These are phyloP conservation scores for Palloptera scutellata DNA, from an alignment of 2,888 invertebrate species.

Conservation along the genomic window DNA sequence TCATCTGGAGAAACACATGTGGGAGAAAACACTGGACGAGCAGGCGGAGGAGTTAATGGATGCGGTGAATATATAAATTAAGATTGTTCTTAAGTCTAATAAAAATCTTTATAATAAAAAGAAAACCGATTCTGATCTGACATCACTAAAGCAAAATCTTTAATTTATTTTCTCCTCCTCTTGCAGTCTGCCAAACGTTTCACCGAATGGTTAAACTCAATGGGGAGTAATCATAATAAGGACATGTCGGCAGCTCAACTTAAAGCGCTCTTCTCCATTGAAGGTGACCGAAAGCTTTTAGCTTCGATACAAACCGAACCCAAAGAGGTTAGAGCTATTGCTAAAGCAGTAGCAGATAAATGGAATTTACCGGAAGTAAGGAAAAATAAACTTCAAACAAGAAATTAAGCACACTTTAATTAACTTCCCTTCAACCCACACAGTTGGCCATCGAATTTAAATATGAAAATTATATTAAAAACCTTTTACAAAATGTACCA, in stretches of 20 bases:
- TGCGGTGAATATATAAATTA: slow-evolving; percentile 48
- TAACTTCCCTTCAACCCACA: slow-evolving; percentile 11
- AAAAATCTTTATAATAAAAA: no score
- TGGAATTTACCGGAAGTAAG: slow-evolving; percentile 60
- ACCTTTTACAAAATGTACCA: slow-evolving; percentile 43
- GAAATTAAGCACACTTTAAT: slow-evolving; percentile 2
- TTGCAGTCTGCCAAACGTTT: slow-evolving; percentile 59
- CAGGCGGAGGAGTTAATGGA: slow-evolving; percentile 63
- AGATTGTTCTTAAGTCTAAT: no score
- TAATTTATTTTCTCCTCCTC: neutral
- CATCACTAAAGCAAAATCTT: no score
- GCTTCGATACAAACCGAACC: slow-evolving; percentile 60
- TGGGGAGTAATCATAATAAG: slow-evolving; percentile 53
- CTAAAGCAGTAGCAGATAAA: slow-evolving; percentile 58
- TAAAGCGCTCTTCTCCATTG: slow-evolving; percentile 61
- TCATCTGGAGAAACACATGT: slow-evolving; percentile 46
- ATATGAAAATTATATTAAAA: slow-evolving; percentile 54
- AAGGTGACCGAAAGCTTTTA: slow-evolving; percentile 55
- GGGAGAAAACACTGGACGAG: slow-evolving; percentile 57
- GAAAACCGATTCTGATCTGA: no score
- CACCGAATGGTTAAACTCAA: slow-evolving; percentile 58
- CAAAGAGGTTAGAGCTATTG: slow-evolving; percentile 59
- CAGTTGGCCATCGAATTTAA: slow-evolving; percentile 62
- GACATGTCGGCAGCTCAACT: slow-evolving; percentile 58
- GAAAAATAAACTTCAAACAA: neutral